Evolutionary conservation across 1,140 invertebrate species (phyloP).

Genomic region (Tribolium madens): DNA sequence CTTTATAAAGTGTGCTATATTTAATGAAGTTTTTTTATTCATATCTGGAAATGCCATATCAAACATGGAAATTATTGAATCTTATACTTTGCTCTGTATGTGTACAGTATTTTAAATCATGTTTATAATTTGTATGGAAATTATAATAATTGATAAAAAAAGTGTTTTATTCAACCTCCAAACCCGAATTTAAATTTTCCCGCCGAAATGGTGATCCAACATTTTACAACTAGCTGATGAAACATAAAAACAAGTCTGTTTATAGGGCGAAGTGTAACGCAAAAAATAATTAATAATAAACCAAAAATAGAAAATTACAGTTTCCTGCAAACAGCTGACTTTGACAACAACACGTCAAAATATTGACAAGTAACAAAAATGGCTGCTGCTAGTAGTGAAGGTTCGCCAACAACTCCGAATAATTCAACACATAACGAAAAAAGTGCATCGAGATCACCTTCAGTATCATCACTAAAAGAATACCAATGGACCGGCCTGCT

Average conservation of each 20-base stretch:
- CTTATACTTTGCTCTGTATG: constrained; percentile 72
- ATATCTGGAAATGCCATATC: constrained; percentile 76
- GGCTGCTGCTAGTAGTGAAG: constrained; percentile 68
- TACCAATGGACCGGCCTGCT: constrained; percentile 70
- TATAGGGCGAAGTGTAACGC: too few relatives aligned
- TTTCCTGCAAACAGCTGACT: constrained; percentile 4
- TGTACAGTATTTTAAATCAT: constrained; percentile 78
- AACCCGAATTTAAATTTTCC: not conserved
- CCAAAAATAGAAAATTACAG: not conserved
- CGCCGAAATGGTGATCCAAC: not conserved
- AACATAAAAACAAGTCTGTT: too few relatives aligned
- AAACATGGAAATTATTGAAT: constrained; percentile 63
- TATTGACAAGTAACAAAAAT: constrained; percentile 63
- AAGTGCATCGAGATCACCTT: constrained; percentile 68
- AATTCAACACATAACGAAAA: constrained; percentile 64
- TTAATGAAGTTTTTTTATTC: constrained; percentile 64
- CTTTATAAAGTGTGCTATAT: constrained; percentile 61
- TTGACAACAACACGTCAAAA: not conserved
- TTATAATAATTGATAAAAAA: constrained; percentile 72
- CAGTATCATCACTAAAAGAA: constrained; percentile 68
- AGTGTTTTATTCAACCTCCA: not conserved
- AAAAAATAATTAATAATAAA: too few relatives aligned
- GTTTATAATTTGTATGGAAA: constrained; percentile 78
- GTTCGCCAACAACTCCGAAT: constrained; percentile 69
- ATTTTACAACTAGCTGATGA: not conserved